phyloP scores from a whole-genome alignment of 2,888 invertebrate genomes.

The Lottia scabra region DNA sequence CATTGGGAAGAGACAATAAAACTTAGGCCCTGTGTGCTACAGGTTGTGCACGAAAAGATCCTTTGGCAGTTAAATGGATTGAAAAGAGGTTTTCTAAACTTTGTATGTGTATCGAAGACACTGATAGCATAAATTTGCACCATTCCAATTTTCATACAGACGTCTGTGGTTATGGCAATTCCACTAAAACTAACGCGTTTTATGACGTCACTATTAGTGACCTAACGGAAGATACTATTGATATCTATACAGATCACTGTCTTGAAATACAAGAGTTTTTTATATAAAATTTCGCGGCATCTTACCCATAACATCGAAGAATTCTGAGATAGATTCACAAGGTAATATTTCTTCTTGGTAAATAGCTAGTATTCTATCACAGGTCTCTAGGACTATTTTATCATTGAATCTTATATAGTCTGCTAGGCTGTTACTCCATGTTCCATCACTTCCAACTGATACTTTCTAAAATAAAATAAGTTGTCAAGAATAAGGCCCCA shows the following conservation, averaged over 20 bases:
- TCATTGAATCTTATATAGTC: slow-evolving; percentile 96
- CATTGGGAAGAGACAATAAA: too few relatives aligned
- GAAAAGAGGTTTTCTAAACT: too few relatives aligned
- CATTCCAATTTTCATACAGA: neutral
- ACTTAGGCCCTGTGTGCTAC: too few relatives aligned
- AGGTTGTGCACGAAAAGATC: too few relatives aligned
- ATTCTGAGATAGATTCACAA: slow-evolving; percentile 90
- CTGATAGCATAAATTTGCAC: neutral
- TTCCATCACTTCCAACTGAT: slow-evolving; percentile 72
- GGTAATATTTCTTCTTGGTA: slow-evolving; percentile 91
- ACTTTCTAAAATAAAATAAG: slow-evolving; percentile 76
- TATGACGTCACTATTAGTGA: too few relatives aligned
- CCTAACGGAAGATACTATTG: too few relatives aligned
- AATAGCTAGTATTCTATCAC: slow-evolving; percentile 83
- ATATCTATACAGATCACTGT: too few relatives aligned
- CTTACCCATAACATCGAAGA: slow-evolving; percentile 90
- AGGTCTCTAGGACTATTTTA: slow-evolving; percentile 87
- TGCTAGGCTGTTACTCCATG: slow-evolving; percentile 88
- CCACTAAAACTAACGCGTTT: too few relatives aligned
- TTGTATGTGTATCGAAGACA: neutral
- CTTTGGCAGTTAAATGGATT: too few relatives aligned
- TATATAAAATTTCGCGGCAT: slow-evolving; percentile 17
- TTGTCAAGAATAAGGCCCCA: too few relatives aligned
- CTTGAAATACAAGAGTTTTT: too few relatives aligned
- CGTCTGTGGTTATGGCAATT: too few relatives aligned